Conservation (phyloP, 2,797 vertebrate species). For the Arctocebus calabarensis region DNA sequence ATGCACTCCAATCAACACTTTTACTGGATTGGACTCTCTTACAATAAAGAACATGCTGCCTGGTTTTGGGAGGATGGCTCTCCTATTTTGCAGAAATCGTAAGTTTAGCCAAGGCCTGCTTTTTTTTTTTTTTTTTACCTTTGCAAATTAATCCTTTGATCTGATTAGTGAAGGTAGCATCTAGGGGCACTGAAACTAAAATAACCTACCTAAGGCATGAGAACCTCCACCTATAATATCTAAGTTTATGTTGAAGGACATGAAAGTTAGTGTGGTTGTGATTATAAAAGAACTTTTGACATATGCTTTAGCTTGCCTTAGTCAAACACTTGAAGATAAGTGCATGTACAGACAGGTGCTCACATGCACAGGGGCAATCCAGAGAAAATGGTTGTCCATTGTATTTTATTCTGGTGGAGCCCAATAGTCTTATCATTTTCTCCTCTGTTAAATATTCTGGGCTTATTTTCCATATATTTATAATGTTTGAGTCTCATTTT, state of each 20-base stretch:
- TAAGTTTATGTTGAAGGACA: not conserved
- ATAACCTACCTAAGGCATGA: not conserved
- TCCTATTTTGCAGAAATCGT: not conserved
- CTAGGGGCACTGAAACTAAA: no score
- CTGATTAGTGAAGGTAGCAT: not conserved
- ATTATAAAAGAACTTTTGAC: not conserved
- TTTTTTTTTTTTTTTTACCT: not conserved
- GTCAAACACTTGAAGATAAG: not conserved
- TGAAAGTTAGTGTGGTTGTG: not conserved
- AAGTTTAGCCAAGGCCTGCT: not conserved
- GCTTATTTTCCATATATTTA: not conserved
- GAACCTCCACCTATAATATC: no score
- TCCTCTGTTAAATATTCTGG: not conserved
- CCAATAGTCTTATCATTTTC: not conserved
- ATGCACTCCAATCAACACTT: fast-evolving
- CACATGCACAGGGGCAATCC: not conserved
- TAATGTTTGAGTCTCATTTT: not conserved
- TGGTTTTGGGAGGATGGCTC: conserved; percentile 67
- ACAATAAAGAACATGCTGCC: fast-evolving
- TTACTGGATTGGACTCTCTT: conserved; percentile 70
- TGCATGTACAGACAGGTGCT: not conserved
- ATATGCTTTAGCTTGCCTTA: not conserved
- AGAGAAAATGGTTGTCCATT: not conserved
- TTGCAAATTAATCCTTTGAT: not conserved
- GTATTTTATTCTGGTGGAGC: not conserved